These are phyloP conservation scores for Colletes collaris DNA, from an alignment of 2,888 invertebrate species.

Conservation along the genomic window DNA sequence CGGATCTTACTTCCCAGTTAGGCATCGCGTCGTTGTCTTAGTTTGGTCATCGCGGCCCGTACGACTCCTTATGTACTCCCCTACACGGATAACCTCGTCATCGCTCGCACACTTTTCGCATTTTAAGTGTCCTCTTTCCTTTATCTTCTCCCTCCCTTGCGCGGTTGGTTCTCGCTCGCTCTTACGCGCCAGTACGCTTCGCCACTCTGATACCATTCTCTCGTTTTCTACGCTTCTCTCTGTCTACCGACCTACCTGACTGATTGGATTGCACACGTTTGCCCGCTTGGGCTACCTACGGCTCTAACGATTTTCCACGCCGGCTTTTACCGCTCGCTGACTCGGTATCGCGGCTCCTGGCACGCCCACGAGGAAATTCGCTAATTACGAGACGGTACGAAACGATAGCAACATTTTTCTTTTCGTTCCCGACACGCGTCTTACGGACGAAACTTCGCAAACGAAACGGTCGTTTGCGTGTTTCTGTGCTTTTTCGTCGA, in stretches of 20 bases:
- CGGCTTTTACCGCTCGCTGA: slow-evolving; percentile 63
- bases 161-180: slow-evolving; percentile 33
- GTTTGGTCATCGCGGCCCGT: slow-evolving; percentile 81
- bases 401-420: neutral
- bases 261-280: slow-evolving; percentile 53
- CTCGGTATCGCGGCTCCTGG: slow-evolving; percentile 50
- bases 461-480: too few species aligned
- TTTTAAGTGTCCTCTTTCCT: slow-evolving; percentile 76
- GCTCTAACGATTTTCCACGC: slow-evolving; percentile 76
- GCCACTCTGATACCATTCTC: slow-evolving; percentile 54
- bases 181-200: slow-evolving; percentile 31
- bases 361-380: slow-evolving; percentile 59
- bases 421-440: too few species aligned
- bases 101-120: slow-evolving; percentile 82
- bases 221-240: slow-evolving; percentile 55
- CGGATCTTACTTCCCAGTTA: slow-evolving; percentile 82
- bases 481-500: too few species aligned
- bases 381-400: slow-evolving; percentile 18
- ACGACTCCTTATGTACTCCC: slow-evolving; percentile 80
- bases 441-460: too few species aligned
- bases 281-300: slow-evolving; percentile 31
- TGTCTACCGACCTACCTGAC: slow-evolving; percentile 55
- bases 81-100: slow-evolving; percentile 82
- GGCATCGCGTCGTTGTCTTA: slow-evolving; percentile 81
- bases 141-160: slow-evolving; percentile 42